A percentile compares a stretch with the other conserved stretches of the same genome.
Conservation (phyloP, 2,888 invertebrate species). For the Polydrusus pterygomalis region DNA sequence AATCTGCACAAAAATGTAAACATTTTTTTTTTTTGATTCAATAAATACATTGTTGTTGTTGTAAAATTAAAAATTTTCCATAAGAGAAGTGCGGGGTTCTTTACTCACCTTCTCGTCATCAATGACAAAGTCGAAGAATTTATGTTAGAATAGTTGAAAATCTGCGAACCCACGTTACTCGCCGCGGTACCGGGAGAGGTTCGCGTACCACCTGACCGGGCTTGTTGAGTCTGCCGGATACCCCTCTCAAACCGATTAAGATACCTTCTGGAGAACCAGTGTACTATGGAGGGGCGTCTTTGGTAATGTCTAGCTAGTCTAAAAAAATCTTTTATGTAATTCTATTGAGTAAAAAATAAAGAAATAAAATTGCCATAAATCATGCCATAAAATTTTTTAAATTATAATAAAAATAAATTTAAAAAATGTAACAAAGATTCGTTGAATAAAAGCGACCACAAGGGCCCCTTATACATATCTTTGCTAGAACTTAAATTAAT, state of each 20-base stretch:
- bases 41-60: too few species aligned
- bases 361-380: too few species aligned
- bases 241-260: constrained; percentile 59
- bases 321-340: neutral
- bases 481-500: constrained; percentile 48
- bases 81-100: neutral
- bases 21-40: too few species aligned
- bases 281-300: constrained; percentile 62
- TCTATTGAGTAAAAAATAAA: neutral
- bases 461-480: too few species aligned
- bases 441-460: neutral
- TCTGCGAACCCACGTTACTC: constrained; percentile 33
- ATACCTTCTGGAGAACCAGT: constrained; percentile 64
- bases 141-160: constrained; percentile 59
- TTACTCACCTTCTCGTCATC: constrained; percentile 58
- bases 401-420: too few species aligned
- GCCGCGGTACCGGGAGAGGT: constrained; percentile 33
- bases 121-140: constrained; percentile 59
- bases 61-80: neutral
- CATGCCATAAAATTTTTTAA: too few species aligned
- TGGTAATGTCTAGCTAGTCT: constrained; percentile 63
- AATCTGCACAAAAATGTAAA: too few species aligned
- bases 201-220: constrained; percentile 34
- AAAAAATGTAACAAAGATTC: too few species aligned
- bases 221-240: constrained; percentile 43